Conservation (phyloP, 1,140 invertebrate species). For the Drosophila mayri region DNA sequence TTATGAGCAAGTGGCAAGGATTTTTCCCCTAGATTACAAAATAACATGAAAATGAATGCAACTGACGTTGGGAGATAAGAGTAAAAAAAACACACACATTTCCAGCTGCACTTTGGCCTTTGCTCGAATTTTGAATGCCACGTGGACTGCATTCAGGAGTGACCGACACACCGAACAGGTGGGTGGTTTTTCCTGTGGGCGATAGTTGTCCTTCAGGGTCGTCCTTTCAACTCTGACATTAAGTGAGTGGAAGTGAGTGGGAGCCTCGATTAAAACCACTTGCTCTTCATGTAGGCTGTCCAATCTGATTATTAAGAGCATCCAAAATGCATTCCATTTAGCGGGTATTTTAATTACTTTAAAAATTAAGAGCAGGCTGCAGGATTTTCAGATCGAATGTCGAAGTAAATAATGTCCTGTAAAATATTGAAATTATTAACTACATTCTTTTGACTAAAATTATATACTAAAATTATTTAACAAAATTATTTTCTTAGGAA, state of each 20-base stretch:
- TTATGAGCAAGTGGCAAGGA: too few species aligned
- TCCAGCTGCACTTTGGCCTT: conserved; percentile 36
- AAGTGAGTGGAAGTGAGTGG: conserved; percentile 2
- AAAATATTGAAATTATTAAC: background rate
- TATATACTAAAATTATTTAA: background rate
- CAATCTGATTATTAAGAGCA: conserved; percentile 1
- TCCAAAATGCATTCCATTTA: conserved; percentile 13
- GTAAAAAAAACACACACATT: conserved; percentile 24
- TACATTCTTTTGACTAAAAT: too few species aligned
- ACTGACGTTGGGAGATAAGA: conserved; percentile 34
- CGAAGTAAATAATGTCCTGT: background rate
- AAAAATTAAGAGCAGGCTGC: background rate
- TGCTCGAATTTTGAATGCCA: conserved; percentile 34
- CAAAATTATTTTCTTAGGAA: background rate
- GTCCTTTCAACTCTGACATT: conserved; percentile 38
- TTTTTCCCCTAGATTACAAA: background rate
- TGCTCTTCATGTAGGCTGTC: background rate
- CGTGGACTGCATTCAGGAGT: conserved; percentile 20
- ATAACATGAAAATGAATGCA: conserved; percentile 1
- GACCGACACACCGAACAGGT: conserved; percentile 15
- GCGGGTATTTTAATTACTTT: conserved; percentile 13
- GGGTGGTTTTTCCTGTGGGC: conserved; percentile 8
- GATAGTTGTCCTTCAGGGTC: conserved; percentile 19
- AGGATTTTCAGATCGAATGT: background rate
- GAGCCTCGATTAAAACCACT: conserved; percentile 21